Percentiles rank a stretch among this genome's conserved stretches.
Conservation (phyloP, 2,888 invertebrate genomes). For the Rhogogaster chlorosoma region DNA sequence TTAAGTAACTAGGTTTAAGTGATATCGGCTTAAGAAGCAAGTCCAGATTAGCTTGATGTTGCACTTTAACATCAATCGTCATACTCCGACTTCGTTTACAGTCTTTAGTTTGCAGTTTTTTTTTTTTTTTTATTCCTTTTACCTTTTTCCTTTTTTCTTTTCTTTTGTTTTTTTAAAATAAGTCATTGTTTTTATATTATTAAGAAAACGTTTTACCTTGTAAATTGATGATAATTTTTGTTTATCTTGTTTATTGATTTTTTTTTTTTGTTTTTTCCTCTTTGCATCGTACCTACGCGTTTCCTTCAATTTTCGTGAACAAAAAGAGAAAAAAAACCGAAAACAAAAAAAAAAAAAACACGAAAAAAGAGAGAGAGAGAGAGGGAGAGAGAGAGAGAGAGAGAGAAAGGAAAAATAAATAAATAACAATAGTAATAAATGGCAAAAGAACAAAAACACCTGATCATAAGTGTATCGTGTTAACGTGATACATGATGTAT, state of each 20-base stretch:
- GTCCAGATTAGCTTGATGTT: constrained; percentile 54
- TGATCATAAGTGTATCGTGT: neutral
- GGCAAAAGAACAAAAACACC: neutral
- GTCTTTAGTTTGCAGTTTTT: constrained; percentile 69
- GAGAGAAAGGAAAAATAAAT: constrained; percentile 44
- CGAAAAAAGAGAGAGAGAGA: constrained; percentile 18
- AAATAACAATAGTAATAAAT: constrained; percentile 23
- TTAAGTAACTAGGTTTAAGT: constrained; percentile 67
- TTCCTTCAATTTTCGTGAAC: constrained; percentile 53
- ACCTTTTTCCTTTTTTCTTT: neutral
- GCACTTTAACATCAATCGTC: constrained; percentile 57
- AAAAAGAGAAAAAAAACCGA: constrained; percentile 49
- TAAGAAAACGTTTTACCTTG: constrained; percentile 64
- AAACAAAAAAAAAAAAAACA: constrained; percentile 30
- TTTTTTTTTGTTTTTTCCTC: constrained; percentile 53
- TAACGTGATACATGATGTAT: constrained; percentile 2
- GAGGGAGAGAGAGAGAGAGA: constrained; percentile 36
- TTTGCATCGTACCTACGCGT: constrained; percentile 26
- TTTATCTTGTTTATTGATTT: constrained; percentile 58
- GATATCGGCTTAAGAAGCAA: constrained; percentile 71
- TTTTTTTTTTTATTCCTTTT: neutral
- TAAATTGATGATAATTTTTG: constrained; percentile 56
- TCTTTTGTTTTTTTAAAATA: constrained; percentile 32
- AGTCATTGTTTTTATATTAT: constrained; percentile 75
- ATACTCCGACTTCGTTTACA: constrained; percentile 73